Percentiles rank a stretch among this genome's conserved stretches.
Evolutionary conservation across 2,888 invertebrate genomes (phyloP).

Genomic region (Dicyrtoma fusca): DNA sequence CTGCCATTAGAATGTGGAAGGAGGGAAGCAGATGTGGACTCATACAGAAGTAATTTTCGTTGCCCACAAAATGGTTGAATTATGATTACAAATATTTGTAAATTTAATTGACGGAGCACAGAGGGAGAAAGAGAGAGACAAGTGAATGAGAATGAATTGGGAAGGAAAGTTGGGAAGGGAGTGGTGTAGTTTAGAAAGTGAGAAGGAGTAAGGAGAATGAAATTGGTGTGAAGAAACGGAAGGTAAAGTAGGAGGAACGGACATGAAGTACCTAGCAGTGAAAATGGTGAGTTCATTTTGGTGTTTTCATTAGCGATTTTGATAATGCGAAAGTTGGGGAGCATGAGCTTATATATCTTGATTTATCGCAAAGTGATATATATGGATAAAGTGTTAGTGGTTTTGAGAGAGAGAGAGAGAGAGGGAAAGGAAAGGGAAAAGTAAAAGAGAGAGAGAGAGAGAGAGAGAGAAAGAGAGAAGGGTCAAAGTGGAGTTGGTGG

Average conservation of each 20-base stretch:
- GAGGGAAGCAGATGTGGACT: too few relatives aligned
- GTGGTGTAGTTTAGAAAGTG: conserved; percentile 10
- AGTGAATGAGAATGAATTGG: conserved; percentile 16
- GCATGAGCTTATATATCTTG: conserved; percentile 46
- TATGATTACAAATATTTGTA: too few relatives aligned
- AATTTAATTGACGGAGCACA: background rate
- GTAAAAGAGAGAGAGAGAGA: background rate
- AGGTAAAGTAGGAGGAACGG: conserved; percentile 12
- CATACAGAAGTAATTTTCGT: background rate
- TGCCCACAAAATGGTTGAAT: background rate
- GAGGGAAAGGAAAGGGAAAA: conserved; percentile 11
- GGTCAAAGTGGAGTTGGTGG: conserved; percentile 41
- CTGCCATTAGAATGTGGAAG: too few relatives aligned
- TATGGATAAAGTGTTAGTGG: conserved; percentile 39
- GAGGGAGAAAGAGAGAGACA: background rate
- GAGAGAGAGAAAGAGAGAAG: conserved; percentile 25
- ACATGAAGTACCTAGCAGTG: conserved; percentile 28
- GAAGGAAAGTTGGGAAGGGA: conserved; percentile 15
- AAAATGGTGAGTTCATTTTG: conserved; percentile 51
- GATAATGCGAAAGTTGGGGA: conserved; percentile 47
- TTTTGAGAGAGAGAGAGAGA: background rate
- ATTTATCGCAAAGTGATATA: conserved; percentile 50
- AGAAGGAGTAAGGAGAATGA: conserved; percentile 16
- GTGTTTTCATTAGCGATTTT: conserved; percentile 54
- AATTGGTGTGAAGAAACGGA: conserved; percentile 15